Conservation (phyloP, 2,797 vertebrate species). For the Cyclopterus lumpus region DNA sequence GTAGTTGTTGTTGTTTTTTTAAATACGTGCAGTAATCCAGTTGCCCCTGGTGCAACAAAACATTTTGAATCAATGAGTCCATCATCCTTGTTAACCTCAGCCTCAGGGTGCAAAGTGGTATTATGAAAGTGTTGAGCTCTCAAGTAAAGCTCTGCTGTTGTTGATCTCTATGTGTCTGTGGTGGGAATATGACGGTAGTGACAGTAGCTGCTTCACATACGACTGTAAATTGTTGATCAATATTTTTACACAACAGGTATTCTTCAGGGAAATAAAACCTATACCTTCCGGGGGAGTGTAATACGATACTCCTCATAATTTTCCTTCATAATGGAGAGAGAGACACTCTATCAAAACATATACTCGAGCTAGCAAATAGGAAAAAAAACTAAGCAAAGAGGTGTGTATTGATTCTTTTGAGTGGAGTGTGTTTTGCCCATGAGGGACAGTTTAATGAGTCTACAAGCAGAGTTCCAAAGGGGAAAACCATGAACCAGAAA, state of each 20-base stretch:
- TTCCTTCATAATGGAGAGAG: conserved; percentile 71
- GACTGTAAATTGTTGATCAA: conserved; percentile 70
- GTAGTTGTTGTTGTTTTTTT: conserved; percentile 20
- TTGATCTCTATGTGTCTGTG: conserved; percentile 27
- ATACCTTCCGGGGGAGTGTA: conserved; percentile 62
- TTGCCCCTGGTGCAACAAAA: conserved; percentile 7
- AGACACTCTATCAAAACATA: conserved; percentile 74
- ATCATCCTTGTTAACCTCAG: conserved; percentile 40
- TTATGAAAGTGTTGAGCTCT: conserved; percentile 37
- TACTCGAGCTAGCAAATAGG: conserved; percentile 38
- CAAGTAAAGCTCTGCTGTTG: conserved; percentile 39
- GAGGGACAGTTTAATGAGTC: conserved; percentile 84
- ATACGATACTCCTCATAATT: conserved; percentile 73
- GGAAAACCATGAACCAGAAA: conserved; percentile 63
- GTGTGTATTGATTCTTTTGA: conserved; percentile 81
- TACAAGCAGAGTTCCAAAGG: conserved; percentile 77
- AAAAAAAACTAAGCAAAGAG: conserved; percentile 51
- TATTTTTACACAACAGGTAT: conserved; percentile 62
- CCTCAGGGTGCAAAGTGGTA: conserved; percentile 37
- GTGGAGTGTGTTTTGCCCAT: conserved; percentile 76
- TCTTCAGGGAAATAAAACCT: conserved; percentile 77
- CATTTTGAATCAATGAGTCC: conserved; percentile 35
- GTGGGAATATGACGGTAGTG: conserved; percentile 47
- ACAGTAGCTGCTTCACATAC: conserved; percentile 53
- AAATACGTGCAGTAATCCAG: conserved; percentile 6